A percentile compares a stretch with the other conserved stretches of the same genome.
Conservation (phyloP, 2,888 invertebrate species). For the Hyposoter dolosus region DNA sequence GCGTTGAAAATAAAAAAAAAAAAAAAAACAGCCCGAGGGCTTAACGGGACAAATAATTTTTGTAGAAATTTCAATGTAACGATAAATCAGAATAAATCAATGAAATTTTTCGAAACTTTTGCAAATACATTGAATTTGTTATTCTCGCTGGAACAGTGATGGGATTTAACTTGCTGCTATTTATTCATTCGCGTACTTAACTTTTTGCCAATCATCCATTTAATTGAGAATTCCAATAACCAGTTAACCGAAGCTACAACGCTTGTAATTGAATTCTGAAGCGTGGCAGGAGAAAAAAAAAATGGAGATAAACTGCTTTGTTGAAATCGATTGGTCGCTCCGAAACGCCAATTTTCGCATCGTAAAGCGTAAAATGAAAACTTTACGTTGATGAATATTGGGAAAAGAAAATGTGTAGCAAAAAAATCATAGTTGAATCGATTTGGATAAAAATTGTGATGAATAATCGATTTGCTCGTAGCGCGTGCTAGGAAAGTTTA, state of each 20-base stretch:
- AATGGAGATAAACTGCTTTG: not conserved
- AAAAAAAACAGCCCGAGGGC: too few relatives aligned
- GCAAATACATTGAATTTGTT: not conserved
- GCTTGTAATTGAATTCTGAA: not conserved
- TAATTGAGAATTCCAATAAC: not conserved
- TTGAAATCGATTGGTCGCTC: not conserved
- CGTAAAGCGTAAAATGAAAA: not conserved
- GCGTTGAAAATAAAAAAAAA: too few relatives aligned
- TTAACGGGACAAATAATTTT: not conserved
- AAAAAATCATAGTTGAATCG: slow-evolving; percentile 1
- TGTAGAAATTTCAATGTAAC: not conserved
- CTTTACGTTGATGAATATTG: not conserved
- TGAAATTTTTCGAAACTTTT: not conserved
- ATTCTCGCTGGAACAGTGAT: not conserved
- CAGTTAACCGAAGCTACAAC: not conserved
- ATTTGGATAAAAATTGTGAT: not conserved
- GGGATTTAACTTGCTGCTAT: not conserved
- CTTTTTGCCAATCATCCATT: not conserved
- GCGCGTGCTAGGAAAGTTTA: slow-evolving; percentile 7
- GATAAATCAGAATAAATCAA: not conserved
- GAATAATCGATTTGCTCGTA: slow-evolving; percentile 15
- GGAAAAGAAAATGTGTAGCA: not conserved
- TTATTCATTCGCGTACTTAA: not conserved
- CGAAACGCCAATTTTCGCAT: slow-evolving; percentile 43
- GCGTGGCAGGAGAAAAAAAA: not conserved